phyloP scores from a whole-genome alignment of 2,797 vertebrate genomes.

The Agapornis canus region DNA sequence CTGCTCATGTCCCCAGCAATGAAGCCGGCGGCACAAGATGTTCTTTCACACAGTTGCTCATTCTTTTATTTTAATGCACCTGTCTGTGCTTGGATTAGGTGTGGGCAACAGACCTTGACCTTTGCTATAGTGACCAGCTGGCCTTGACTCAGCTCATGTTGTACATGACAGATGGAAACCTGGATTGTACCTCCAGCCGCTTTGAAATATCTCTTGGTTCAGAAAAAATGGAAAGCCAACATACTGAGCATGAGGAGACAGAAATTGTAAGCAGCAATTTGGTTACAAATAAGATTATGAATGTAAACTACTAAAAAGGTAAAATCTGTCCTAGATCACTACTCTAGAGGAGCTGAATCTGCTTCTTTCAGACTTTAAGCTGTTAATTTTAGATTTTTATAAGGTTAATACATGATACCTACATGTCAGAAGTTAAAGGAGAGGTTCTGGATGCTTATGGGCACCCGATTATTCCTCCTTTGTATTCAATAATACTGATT shows the following conservation, averaged over 20 bases:
- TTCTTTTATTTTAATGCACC: background rate
- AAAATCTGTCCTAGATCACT: background rate
- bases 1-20: background rate
- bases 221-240: background rate
- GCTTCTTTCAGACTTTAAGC: background rate
- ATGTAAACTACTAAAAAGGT: background rate
- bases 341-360: background rate
- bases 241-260: background rate
- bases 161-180: conserved; percentile 83
- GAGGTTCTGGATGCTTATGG: background rate
- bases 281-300: background rate
- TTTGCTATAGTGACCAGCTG: conserved; percentile 90
- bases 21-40: background rate
- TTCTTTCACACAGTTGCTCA: background rate
- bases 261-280: conserved; percentile 3
- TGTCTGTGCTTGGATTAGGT: conserved; percentile 77
- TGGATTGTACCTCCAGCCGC: conserved; percentile 77
- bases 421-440: background rate
- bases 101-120: conserved; percentile 88
- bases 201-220: conserved; percentile 75
- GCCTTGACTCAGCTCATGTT: conserved; percentile 89
- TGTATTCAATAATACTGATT: background rate
- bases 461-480: background rate
- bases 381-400: background rate
- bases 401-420: background rate